Base-by-base conservation (phyloP, 2,113 vertebrate species). In the Damaliscus lunatus region DNA sequence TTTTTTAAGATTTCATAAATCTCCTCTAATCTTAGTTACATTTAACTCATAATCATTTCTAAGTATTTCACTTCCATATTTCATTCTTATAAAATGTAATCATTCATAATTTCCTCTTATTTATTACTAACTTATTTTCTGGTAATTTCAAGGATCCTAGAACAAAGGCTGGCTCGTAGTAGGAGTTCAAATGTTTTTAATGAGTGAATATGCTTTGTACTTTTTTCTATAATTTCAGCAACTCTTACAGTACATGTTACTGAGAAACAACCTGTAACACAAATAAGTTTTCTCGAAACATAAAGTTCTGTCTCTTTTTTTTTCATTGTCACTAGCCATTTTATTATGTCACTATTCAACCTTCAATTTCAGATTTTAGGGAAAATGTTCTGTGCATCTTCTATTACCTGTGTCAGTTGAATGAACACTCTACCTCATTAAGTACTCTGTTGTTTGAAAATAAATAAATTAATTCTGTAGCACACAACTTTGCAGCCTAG, bases 401-500 rank as follows among this genome's bases (percentile, higher is more conserved):
- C 60, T 87, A 21, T 91, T 95, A 91, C 77, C 40, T 93, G 31
- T 92, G 33, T 90, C 43, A 83, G 36, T 88, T 77, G 94, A 36
- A 86, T 48, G 46, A 62, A 94, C 23, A 86, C 59, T 96, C 92
- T 82, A 59, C 25, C 46, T 98, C n/a, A 83, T 92, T 96, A 87
- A 94, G 14, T 89, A 80, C 31, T 80, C 36, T 55, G 50, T 59
- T 80, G 27, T 60, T 95, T 91, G 81, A 95, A 95, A 46, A 90
- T 84, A 97, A 91, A 89, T 88, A 43, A 92, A 40, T 40, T 71
- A 74, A 96, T 94, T 64, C 71, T 71, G 19, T 36, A 67, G 36
- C 14, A 40, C 40, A 31, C 67, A 77, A 81, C 14, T 80, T 91
- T 46, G 7, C 21, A 59, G 48, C 33, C 40, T 90, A 53, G 29